Conservation (phyloP, 2,113 vertebrate species). For the Cnemophilus loriae region DNA sequence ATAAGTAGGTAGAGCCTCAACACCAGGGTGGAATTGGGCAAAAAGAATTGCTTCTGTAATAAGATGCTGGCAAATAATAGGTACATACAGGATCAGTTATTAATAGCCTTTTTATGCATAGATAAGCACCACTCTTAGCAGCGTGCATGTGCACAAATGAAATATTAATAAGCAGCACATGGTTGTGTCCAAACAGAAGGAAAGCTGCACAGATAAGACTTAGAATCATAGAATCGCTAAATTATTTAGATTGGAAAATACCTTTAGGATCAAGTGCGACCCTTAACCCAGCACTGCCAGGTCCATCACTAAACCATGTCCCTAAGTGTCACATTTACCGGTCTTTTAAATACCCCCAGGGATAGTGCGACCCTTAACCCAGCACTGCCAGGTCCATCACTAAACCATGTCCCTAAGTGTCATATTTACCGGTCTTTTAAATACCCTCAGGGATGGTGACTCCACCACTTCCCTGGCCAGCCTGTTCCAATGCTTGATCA, state of each 20-base stretch:
- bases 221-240: not conserved
- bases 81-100: not conserved
- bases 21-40: not conserved
- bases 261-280: not conserved
- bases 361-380: not conserved
- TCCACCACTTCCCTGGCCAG: not conserved
- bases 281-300: not conserved
- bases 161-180: constrained; percentile 5
- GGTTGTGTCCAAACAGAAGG: not conserved
- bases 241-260: not conserved
- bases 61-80: not conserved
- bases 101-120: not conserved
- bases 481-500: not conserved
- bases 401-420: not conserved
- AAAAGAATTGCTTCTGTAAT: not conserved
- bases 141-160: not conserved
- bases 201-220: not conserved
- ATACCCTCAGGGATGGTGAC: not conserved
- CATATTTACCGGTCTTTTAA: not conserved
- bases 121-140: not conserved
- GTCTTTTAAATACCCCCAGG: not conserved
- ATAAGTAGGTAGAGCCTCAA: not conserved
- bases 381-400: not conserved
- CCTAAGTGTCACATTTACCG: not conserved
- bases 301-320: not conserved